Evolutionary conservation across 2,888 invertebrate genomes (phyloP), one percentile per base, ranked within the genome.

Genomic region (Cheilosia vernalis): DNA sequence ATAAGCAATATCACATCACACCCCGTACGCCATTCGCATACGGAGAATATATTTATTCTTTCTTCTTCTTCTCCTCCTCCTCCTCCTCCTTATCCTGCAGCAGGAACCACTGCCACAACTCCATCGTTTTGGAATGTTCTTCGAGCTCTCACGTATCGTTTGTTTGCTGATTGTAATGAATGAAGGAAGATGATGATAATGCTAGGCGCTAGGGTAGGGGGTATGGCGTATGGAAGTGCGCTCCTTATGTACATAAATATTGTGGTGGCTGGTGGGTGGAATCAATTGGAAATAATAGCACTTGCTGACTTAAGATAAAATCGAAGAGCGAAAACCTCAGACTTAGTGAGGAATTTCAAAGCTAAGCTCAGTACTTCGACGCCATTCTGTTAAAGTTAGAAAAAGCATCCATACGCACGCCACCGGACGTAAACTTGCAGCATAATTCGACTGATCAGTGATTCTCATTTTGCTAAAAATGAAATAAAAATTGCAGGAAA

Each of bases 11-110:
- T 87, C 92, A 92, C 88, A 87, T 88, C 89, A 87, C 85, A 93
- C 92, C 91, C 92, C 92, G 92, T 93, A 92, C 92, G 92, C 93
- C 92, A 92, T 92, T 93, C 93, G 93, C 93, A 93, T 92, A 92
- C 92, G 89, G 92, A 87, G 63, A 79, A 87, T 63, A 87, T 81
- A 87, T 87, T 87, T 87, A 74, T 53, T 69, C 33, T 44, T 51
- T 53, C 49, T 40, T 21, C 37, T 27, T 49, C 33, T 37, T 19
- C 2, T 44, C 10, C 10, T 10, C 37, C 37, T 37, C 27, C 2
- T 44, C 10, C 10, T 10, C 37, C 37, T 37, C 4, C 13, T 13
- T 37, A 13, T 13, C 37, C 37, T 37, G 9, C 2, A 17, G 19
- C 9, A 17, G 47, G 47, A 9, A 19, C 19, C 9, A 17, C 15